Evolutionary conservation across 2,888 invertebrate species (phyloP).

Genomic region (Dendrolimus houi): DNA sequence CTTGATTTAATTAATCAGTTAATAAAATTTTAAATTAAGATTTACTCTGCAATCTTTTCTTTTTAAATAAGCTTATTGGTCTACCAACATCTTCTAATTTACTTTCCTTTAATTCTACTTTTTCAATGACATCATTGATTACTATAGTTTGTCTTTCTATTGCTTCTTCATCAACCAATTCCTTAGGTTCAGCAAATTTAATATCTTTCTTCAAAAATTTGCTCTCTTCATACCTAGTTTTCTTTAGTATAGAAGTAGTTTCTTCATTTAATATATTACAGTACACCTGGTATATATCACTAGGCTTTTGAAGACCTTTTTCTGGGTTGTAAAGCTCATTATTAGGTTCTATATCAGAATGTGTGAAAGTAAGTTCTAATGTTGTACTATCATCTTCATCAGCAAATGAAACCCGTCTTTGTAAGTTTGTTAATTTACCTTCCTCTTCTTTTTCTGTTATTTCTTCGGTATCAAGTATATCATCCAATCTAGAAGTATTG

Average conservation of each 20-base stretch:
- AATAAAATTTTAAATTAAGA: conserved; percentile 8
- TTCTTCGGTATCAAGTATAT: conserved; percentile 38
- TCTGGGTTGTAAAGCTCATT: conserved; percentile 31
- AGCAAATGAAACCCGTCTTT: conserved; percentile 54
- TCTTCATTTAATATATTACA: conserved; percentile 32
- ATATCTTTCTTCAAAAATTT: conserved; percentile 6
- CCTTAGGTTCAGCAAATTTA: conserved; percentile 2
- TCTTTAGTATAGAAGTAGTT: conserved; percentile 56
- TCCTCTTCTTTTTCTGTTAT: conserved; percentile 21
- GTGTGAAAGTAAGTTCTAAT: conserved; percentile 49
- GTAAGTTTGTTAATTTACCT: conserved; percentile 16
- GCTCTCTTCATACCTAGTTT: conserved; percentile 36
- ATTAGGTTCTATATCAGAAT: conserved; percentile 36
- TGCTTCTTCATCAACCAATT: conserved; percentile 5
- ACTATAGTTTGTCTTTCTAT: conserved; percentile 30
- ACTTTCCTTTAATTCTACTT: conserved; percentile 18
- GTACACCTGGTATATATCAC: conserved; percentile 56
- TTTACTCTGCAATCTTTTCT: conserved; percentile 48
- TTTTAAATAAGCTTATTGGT: conserved; percentile 59
- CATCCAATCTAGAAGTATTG: conserved; percentile 25
- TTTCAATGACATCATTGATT: conserved; percentile 53
- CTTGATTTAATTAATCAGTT: too few species aligned
- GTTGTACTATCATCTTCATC: conserved; percentile 55
- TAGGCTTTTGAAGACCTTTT: conserved; percentile 54
- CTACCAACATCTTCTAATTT: conserved; percentile 27